Base-by-base conservation (phyloP, 2,797 vertebrate species). In the Macrochelys suwanniensis region DNA sequence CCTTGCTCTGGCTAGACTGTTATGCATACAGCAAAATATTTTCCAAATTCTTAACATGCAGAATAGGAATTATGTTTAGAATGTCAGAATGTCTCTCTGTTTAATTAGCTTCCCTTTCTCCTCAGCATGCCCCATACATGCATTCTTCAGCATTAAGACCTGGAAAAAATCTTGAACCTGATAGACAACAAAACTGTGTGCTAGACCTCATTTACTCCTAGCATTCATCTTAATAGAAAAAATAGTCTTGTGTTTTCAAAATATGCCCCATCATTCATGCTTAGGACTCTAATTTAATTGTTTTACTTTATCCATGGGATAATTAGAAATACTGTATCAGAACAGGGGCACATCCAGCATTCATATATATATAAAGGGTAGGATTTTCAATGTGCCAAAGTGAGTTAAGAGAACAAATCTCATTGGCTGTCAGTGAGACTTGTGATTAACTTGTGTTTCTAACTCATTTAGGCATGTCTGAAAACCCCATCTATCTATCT, bases 111-210 rank as follows among this genome's bases (percentile, higher is more conserved):
- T 57, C 54, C n/a, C n/a, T 56, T 84, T 71, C 76, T 82, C 71
- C 56, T 84, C 56, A 31, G 42, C 71, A 31, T 1, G 5, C 0
- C 3, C 9, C 71, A 8, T 0, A 0, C 28, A 59, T 0, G 0
- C 53, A 57, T 42, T 77, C 47, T 5, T 31, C 37, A 45, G 42
- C 61, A 4, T 42, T 7, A 78, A 31, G 37, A 61, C 37, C 45
- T 33, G 47, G 65, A 87, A 89, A 57, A 77, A 59, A 33, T 80
- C 88, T 84, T 82, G 71, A 76, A n/a, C 3, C 1, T 0, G 26
- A 50, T 1, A 25, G 88, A 37, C 65, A 88, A 31, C 0, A 54
- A 81, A 79, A 26, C 3, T 0, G 0, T 19, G 12, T 28, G n/a
- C 6, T 53, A 23, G 16, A 12, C 21, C 21, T n/a, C 17, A 19